Evolutionary conservation across 2,888 invertebrate genomes (phyloP).

Genomic region (Neelides folsomi): DNA sequence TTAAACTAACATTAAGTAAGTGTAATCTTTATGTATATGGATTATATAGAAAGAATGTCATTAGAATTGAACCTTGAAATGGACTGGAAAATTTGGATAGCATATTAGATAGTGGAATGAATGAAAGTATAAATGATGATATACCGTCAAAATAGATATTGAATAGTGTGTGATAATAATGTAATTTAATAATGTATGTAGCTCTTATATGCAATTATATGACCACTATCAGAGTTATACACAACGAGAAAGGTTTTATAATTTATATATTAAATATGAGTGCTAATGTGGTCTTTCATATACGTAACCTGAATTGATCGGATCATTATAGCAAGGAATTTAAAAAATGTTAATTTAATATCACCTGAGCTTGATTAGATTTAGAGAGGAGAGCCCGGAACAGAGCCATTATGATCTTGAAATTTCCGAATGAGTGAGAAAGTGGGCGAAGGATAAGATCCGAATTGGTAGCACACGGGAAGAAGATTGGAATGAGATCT

Average conservation of each 20-base stretch:
- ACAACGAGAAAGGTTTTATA: too few species aligned
- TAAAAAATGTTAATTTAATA: background rate
- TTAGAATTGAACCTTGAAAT: background rate
- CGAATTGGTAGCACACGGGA: too few species aligned
- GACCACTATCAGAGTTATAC: too few species aligned
- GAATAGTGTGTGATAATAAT: too few species aligned
- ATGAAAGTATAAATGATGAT: background rate
- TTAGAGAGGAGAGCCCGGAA: slow-evolving; percentile 19
- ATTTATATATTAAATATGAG: too few species aligned
- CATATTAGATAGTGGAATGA: background rate
- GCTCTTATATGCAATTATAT: too few species aligned
- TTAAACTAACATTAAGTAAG: background rate
- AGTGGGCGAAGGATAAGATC: background rate
- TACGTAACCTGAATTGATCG: too few species aligned
- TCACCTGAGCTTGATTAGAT: slow-evolving; percentile 19
- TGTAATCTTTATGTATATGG: background rate
- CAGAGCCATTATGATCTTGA: slow-evolving; percentile 18
- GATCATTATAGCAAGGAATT: background rate
- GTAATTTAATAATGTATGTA: too few species aligned
- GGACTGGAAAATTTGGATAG: background rate
- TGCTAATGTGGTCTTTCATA: too few species aligned
- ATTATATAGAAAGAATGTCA: background rate
- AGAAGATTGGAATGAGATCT: too few species aligned
- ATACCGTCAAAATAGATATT: too few species aligned
- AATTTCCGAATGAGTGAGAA: slow-evolving; percentile 4